phyloP scores from a whole-genome alignment of 2,797 vertebrate genomes.

The Anolis apletophallus region DNA sequence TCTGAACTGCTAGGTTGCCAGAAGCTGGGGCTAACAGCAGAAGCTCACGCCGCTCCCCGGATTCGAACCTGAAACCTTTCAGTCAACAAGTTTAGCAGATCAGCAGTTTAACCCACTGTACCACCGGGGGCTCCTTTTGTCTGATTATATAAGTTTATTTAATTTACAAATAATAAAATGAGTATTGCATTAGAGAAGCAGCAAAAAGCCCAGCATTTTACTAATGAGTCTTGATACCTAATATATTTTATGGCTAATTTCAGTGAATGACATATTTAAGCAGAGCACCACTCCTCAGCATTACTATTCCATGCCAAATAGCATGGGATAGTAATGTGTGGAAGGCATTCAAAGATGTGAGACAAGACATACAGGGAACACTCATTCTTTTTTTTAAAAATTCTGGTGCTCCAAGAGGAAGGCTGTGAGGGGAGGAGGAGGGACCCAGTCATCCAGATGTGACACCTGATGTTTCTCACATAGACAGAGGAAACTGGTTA shows the following conservation, averaged over 20 bases:
- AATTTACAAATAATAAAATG: neutral
- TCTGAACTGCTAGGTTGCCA: too few relatives aligned
- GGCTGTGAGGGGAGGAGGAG: neutral
- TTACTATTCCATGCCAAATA: neutral
- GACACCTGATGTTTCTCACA: neutral
- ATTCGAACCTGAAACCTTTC: too few relatives aligned
- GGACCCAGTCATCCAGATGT: neutral
- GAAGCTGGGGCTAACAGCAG: too few relatives aligned
- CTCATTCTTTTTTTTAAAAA: neutral
- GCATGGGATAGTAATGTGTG: neutral
- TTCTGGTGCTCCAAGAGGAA: neutral
- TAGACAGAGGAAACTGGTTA: neutral
- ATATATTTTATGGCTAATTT: neutral
- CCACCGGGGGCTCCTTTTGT: too few relatives aligned
- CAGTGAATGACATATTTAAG: neutral
- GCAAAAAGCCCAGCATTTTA: too few relatives aligned
- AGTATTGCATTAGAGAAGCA: neutral
- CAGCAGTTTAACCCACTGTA: too few relatives aligned
- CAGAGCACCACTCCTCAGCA: neutral
- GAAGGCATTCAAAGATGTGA: neutral
- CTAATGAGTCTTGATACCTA: too few relatives aligned
- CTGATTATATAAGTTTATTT: neutral
- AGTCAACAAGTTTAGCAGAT: too few relatives aligned
- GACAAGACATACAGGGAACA: neutral
- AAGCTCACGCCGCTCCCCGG: too few relatives aligned